Evolutionary conservation across 2,113 vertebrate species (phyloP).

Genomic region (Cyrtonyx montezumae): DNA sequence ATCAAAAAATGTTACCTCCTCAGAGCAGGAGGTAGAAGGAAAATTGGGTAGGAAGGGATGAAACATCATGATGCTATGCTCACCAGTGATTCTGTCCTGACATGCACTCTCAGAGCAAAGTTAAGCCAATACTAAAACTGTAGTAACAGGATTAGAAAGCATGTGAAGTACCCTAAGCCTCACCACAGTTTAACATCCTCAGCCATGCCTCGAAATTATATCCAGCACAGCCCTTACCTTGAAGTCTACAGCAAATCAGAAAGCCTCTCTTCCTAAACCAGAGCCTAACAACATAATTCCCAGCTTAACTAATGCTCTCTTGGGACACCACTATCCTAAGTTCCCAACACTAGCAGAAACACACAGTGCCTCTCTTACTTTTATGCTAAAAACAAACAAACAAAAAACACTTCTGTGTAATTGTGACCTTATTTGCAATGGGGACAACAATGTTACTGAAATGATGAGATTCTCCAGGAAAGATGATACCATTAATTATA

Average conservation of each 20-base stretch:
- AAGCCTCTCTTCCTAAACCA: neutral
- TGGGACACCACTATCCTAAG: neutral
- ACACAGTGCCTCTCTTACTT: neutral
- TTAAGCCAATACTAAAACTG: neutral
- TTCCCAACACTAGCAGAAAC: neutral
- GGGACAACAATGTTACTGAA: neutral
- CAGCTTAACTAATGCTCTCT: neutral
- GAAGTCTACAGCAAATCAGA: neutral
- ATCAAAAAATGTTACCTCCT: neutral
- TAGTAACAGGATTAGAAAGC: neutral
- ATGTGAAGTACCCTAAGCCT: neutral
- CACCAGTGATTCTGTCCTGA: neutral
- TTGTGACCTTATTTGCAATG: neutral
- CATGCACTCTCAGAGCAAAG: neutral
- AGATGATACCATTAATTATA: neutral
- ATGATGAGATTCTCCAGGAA: neutral
- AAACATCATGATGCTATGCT: neutral
- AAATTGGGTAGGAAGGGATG: neutral
- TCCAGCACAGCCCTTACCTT: accelerated
- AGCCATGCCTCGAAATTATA: neutral
- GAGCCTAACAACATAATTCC: neutral
- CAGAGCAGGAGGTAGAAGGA: neutral
- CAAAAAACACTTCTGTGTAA: neutral
- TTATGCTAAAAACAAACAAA: neutral
- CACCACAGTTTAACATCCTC: neutral